Evolutionary conservation across 2,888 invertebrate genomes (phyloP), one percentile per base, ranked within the genome.

Genomic region (Bellardia bayeri): DNA sequence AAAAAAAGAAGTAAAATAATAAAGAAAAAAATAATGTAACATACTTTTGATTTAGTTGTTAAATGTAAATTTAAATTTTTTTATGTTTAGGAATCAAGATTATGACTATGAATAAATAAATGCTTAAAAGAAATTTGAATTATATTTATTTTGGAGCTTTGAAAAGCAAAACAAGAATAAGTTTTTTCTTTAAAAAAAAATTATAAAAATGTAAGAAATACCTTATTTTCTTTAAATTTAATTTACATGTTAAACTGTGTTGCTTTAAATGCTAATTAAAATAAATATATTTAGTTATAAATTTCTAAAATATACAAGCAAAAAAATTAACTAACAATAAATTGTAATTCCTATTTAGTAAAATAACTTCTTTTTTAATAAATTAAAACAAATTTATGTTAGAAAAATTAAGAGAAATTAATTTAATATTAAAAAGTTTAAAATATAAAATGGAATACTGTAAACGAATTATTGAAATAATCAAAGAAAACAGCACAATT

Each of bases 311-410:
- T 23, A 13, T 68, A 40, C 11, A 56, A 75, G 58, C n/a, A 75
- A 63, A 61, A 61, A 33, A 14, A 51, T 69, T 23, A 81, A 13
- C 49, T 74, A 78, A 66, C 30, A 72, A 54, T 58, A 58, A 78
- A 56, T 37, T 86, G 42, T 49, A 81, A 87, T 85, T 87, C 87
- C 87, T 87, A 87, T 87, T 87, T 82, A 87, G 87, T 79, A 64
- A 87, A 87, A 82, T 82, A 79, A 82, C 61, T 69, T 81, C 0
- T 40, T 68, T 76, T 75, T 69, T 64, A 87, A 68, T 74, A 84
- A 83, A 87, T 74, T 76, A 7, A 83, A 83, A 83, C 33, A 74
- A 81, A 87, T 85, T 85, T 85, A 83, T 80, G 80, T 85, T 74
- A 80, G 79, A 49, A 2, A 61, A 61, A 61, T 79, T 16, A 85